These are phyloP conservation scores for Cinclus cinclus DNA, from an alignment of 2,113 vertebrate genomes.

Conservation along the genomic window DNA sequence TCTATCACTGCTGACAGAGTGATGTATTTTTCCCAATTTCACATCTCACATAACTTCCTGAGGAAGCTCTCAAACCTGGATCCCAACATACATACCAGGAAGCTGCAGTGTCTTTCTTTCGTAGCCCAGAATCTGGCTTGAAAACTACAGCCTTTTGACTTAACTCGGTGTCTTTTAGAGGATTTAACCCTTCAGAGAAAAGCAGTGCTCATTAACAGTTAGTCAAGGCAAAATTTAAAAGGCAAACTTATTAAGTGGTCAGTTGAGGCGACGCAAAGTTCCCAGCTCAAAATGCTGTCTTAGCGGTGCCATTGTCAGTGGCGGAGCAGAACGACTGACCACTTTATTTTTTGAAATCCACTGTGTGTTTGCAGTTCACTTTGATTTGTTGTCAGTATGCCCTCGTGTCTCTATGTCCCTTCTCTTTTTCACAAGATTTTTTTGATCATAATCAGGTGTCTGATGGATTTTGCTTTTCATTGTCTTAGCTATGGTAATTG, in stretches of 20 bases:
- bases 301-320: constrained; percentile 36
- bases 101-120: background rate
- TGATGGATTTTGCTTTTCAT: constrained; percentile 48
- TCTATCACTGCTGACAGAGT: background rate
- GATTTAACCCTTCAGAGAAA: constrained; percentile 35
- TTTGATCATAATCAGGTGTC: constrained; percentile 67
- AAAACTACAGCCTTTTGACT: background rate
- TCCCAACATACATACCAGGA: background rate
- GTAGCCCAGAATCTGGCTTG: background rate
- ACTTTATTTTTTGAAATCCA: background rate
- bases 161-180: background rate
- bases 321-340: constrained; percentile 51
- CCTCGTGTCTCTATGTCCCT: constrained; percentile 35
- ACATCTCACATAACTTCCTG: background rate
- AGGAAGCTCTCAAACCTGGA: background rate
- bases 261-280: background rate
- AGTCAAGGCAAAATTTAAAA: background rate
- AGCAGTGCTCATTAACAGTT: background rate
- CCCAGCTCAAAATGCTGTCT: background rate
- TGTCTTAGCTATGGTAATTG: constrained; percentile 58
- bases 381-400: constrained; percentile 51
- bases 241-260: background rate
- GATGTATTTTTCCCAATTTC: background rate
- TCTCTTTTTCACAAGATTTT: constrained; percentile 29
- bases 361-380: constrained; percentile 29